These are phyloP conservation scores for Gymnocheta viridis DNA, from an alignment of 2,888 invertebrate genomes.

Conservation along the genomic window DNA sequence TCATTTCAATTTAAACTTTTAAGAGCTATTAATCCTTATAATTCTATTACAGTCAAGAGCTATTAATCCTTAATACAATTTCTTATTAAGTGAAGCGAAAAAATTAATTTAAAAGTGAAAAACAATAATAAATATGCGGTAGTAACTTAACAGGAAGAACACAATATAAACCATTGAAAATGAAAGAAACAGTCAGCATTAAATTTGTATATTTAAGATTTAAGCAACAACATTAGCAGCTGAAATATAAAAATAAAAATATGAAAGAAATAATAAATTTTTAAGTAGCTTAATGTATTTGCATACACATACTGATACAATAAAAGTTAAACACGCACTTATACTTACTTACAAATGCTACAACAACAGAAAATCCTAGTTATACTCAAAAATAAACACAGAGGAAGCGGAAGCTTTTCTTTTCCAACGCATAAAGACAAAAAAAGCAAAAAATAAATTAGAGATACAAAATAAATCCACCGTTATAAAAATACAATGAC, in stretches of 20 bases:
- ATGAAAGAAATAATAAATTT: constrained; percentile 30
- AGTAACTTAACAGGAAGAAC: background rate
- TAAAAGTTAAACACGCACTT: background rate
- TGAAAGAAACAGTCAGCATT: constrained; percentile 21
- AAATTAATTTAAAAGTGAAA: background rate
- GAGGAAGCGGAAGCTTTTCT: background rate
- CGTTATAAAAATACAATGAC: background rate
- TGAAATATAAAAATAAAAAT: background rate
- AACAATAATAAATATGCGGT: background rate
- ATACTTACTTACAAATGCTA: background rate
- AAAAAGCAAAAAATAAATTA: background rate
- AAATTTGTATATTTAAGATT: constrained; percentile 23
- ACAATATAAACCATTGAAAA: background rate
- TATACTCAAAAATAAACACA: background rate
- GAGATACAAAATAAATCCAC: background rate
- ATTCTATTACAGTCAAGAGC: constrained; percentile 21
- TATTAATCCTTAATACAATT: constrained; percentile 37
- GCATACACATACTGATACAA: background rate
- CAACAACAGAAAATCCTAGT: background rate
- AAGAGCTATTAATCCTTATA: constrained; percentile 33
- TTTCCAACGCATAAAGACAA: background rate
- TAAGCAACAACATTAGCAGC: background rate
- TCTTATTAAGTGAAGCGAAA: constrained; percentile 25
- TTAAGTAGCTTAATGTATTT: constrained; percentile 29
- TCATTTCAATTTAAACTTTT: constrained; percentile 4